A percentile compares a stretch with the other conserved stretches of the same genome.
These are phyloP conservation scores for Zaprionus ghesquierei DNA, from an alignment of 1,140 invertebrate species.

Conservation along the genomic window DNA sequence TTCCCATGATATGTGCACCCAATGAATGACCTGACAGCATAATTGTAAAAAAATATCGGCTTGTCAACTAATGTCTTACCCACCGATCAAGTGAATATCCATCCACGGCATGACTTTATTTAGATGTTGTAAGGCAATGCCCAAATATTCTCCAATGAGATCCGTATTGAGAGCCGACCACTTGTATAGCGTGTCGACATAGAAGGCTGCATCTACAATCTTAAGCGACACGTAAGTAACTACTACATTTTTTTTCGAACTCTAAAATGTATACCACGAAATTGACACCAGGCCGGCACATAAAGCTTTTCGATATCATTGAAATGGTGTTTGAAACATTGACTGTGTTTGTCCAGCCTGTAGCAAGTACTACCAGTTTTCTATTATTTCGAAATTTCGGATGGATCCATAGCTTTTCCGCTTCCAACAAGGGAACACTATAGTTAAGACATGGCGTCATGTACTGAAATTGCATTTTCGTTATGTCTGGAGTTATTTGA, in stretches of 20 bases:
- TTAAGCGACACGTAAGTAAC: not conserved
- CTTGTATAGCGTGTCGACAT: constrained; percentile 76
- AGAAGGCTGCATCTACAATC: constrained; percentile 72
- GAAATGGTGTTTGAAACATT: constrained; percentile 60
- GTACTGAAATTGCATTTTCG: constrained; percentile 69
- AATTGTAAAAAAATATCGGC: not conserved
- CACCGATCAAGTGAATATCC: constrained; percentile 77
- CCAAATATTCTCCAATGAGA: constrained; percentile 66
- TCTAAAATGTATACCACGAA: constrained; percentile 55
- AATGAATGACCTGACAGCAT: constrained; percentile 69
- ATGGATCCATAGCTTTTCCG: constrained; percentile 56
- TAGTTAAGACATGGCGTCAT: constrained; percentile 70
- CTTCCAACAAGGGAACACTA: constrained; percentile 60
- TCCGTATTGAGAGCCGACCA: constrained; percentile 81
- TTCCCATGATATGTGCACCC: constrained; percentile 84
- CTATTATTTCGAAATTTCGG: constrained; percentile 48
- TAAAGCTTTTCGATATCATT: constrained; percentile 65
- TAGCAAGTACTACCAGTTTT: constrained; percentile 68
- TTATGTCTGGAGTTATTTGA: constrained; percentile 64
- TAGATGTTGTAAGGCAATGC: constrained; percentile 57
- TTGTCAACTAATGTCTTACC: not conserved
- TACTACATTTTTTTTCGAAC: not conserved
- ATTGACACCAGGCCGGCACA: constrained; percentile 67
- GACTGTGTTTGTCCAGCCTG: constrained; percentile 70
- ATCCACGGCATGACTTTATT: constrained; percentile 53